Conservation (phyloP, 2,113 vertebrate species). For the Plotosus lineatus region DNA sequence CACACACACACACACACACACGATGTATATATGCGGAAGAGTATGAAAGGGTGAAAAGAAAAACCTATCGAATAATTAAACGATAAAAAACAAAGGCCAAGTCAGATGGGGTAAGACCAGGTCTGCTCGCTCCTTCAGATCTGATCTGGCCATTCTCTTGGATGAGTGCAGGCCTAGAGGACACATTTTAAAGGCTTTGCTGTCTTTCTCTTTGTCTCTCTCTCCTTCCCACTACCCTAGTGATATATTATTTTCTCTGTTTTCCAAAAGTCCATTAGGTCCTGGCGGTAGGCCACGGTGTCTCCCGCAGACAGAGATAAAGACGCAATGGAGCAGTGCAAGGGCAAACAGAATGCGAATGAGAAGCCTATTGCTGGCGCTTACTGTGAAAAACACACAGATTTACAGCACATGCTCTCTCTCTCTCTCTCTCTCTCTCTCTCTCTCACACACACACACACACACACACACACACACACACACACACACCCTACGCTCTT, state of each 20-base stretch:
- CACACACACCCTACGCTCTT: neutral
- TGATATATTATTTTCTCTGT: slow-evolving; percentile 65
- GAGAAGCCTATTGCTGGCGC: slow-evolving; percentile 30
- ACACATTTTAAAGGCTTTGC: slow-evolving; percentile 34
- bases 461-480: neutral
- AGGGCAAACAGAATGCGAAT: slow-evolving; percentile 54
- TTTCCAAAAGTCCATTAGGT: slow-evolving; percentile 75
- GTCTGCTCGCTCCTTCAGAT: slow-evolving; percentile 16
- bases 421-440: no score
- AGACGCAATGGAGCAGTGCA: slow-evolving; percentile 53
- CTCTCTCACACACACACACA: slow-evolving; percentile 5
- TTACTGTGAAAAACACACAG: slow-evolving; percentile 30
- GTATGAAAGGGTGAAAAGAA: neutral
- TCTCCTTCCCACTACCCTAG: slow-evolving; percentile 29
- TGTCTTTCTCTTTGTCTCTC: slow-evolving; percentile 19
- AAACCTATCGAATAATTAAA: neutral
- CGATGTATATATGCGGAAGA: no score
- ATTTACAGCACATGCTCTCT: slow-evolving; percentile 11
- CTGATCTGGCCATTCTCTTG: slow-evolving; percentile 34
- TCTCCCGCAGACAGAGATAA: slow-evolving; percentile 71
- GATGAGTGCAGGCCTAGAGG: slow-evolving; percentile 34
- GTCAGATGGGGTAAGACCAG: neutral
- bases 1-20: no score
- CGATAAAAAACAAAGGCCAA: neutral
- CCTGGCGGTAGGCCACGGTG: slow-evolving; percentile 65